Evolutionary conservation across 30 jellyfish, hydroid and myxozoan genomes (phyloP).

Genomic region (Pseudorhiza aurosa): DNA sequence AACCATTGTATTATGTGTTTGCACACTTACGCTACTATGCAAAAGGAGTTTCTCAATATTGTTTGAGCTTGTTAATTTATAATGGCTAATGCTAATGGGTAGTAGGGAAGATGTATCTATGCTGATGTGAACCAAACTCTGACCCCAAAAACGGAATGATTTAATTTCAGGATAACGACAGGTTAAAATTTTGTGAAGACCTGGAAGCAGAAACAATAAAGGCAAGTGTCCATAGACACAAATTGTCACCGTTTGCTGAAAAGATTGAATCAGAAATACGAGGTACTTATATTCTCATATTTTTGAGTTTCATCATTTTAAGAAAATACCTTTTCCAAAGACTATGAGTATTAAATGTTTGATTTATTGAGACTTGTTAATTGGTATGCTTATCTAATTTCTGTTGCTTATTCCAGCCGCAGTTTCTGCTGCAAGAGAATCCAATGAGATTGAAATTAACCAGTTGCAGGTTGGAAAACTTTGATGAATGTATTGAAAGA

Average conservation of each 20-base stretch:
- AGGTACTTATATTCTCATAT: too few species aligned
- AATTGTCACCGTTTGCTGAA: constrained; percentile 75
- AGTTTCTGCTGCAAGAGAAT: constrained; percentile 76
- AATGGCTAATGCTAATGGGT: too few species aligned
- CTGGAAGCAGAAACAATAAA: constrained; percentile 85
- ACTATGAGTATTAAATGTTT: too few species aligned
- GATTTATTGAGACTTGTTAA: too few species aligned
- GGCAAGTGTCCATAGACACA: constrained; percentile 81
- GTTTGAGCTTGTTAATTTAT: not conserved
- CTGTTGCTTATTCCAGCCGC: constrained; percentile 53
- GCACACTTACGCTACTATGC: not conserved
- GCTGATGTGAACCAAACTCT: not conserved
- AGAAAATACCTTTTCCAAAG: too few species aligned
- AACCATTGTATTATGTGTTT: too few species aligned
- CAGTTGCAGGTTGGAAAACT: constrained; percentile 66
- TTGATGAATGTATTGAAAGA: too few species aligned
- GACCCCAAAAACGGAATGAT: not conserved
- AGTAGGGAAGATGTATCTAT: too few species aligned
- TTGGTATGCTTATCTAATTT: too few species aligned
- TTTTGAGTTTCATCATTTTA: too few species aligned
- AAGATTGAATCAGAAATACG: constrained; percentile 79
- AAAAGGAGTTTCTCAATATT: not conserved
- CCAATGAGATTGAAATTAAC: constrained; percentile 61
- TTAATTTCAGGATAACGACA: constrained; percentile 58
- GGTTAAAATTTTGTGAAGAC: constrained; percentile 66